A percentile compares a stretch with the other conserved stretches of the same genome.
phyloP scores from a whole-genome alignment of 2,797 vertebrate genomes.

The Malacoraja senta region DNA sequence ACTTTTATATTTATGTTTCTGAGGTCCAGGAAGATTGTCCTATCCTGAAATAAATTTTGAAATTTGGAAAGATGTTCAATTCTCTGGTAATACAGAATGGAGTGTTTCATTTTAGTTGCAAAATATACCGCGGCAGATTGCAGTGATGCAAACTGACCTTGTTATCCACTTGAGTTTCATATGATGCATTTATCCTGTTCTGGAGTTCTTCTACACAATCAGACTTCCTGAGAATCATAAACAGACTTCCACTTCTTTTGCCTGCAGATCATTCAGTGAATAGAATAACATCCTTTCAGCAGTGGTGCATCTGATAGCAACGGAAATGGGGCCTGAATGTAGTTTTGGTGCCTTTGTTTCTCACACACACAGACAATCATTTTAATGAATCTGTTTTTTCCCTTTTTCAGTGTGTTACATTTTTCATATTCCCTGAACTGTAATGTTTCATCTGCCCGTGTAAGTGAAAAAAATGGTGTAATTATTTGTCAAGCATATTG shows the following conservation, averaged over 20 bases:
- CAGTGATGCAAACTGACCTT: constrained; percentile 32
- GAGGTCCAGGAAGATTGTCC: not conserved
- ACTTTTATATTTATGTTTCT: not conserved
- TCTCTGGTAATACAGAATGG: not conserved
- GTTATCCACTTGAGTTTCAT: constrained; percentile 32
- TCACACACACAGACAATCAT: not conserved
- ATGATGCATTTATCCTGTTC: constrained; percentile 8
- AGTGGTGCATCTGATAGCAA: constrained; percentile 34
- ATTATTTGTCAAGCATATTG: constrained; percentile 11
- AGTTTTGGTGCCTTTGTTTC: constrained; percentile 16
- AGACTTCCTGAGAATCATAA: constrained; percentile 35
- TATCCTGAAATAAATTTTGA: not conserved
- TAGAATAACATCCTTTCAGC: constrained; percentile 35
- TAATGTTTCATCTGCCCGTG: not conserved
- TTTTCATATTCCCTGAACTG: not conserved
- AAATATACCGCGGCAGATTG: not conserved
- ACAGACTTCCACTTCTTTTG: constrained; percentile 37
- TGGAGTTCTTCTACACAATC: constrained; percentile 28
- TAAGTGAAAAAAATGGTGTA: not conserved
- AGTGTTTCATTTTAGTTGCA: not conserved
- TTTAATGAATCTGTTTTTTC: constrained; percentile 37
- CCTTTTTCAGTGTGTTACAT: not conserved
- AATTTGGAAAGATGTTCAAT: not conserved
- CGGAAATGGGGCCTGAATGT: constrained; percentile 20
- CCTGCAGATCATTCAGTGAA: constrained; percentile 29